Evolutionary conservation across 2,113 vertebrate species (phyloP), one percentile per base, ranked within the genome.

Genomic region (Engystomops pustulosus): DNA sequence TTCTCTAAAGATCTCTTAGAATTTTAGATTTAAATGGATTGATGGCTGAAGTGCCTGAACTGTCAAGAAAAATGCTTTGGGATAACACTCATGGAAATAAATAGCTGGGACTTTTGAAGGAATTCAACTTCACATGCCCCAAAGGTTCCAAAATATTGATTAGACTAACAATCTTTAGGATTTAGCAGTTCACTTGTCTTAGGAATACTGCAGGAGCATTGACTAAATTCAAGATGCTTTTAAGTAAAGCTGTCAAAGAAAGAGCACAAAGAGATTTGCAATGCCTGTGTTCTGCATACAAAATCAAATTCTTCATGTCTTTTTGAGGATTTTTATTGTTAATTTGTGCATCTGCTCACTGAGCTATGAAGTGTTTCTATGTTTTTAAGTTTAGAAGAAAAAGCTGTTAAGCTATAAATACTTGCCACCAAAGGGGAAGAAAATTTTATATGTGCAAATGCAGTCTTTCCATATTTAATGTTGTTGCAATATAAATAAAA

Each of bases 21-120:
- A 90, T 88, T 90, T 44, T 68, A 88, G 89, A 87, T 89, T 87
- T 81, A 90, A 79, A 77, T 85, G 86, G 87, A 90, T 90, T 83
- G 86, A 88, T 91, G 74, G 4, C 76, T 70, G 83, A 53, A 72
- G 76, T 87, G 86, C 65, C 85, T 4, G 34, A 88, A 72, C 76
- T 91, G 86, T 88, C 85, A 90, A 88, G 86, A 87, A 87, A 86
- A 84, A 65, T 86, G 74, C 65, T 89, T 89, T 78, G 68, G 85
- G 70, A 87, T 86, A 88, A 83, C 75, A 85, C 47, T 86, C 87
- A 84, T 36, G 0, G 0, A 85, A 87, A 70, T 77, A 89, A 91
- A 90, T 88, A 87, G 1, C 88, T 32, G 41, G 71, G 25, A 55
- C 55, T 85, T 49, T 87, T 88, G 88, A 88, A 81, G 47, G 76